Evolutionary conservation across 2,797 vertebrate species (phyloP).

Genomic region (Peromyscus melanophrys): DNA sequence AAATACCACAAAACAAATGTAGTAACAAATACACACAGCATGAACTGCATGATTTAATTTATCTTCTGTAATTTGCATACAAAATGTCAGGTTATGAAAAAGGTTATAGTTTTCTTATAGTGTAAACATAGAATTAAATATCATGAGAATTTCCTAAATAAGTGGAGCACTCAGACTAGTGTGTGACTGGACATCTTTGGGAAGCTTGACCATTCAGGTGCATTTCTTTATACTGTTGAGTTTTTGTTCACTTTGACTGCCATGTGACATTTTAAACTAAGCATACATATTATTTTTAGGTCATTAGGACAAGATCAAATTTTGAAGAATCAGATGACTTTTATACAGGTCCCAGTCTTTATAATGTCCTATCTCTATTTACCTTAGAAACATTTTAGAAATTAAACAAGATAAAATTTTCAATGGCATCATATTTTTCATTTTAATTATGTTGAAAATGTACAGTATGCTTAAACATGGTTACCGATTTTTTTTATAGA

Average conservation of each 20-base stretch:
- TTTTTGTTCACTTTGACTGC: neutral
- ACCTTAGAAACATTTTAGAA: neutral
- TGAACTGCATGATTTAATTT: neutral
- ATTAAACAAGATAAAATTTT: conserved; percentile 14
- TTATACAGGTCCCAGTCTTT: neutral
- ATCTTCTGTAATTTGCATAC: neutral
- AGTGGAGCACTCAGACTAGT: neutral
- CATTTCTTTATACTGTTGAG: neutral
- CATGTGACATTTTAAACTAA: conserved; percentile 1
- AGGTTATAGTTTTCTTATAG: neutral
- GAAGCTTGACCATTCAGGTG: neutral
- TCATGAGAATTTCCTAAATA: neutral
- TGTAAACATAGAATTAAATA: neutral
- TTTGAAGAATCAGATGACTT: neutral
- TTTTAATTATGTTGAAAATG: neutral
- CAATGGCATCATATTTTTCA: neutral
- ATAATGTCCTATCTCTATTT: neutral
- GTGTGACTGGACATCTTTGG: neutral
- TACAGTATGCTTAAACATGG: neutral
- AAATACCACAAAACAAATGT: neutral
- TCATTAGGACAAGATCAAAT: conserved; percentile 4
- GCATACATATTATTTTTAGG: neutral
- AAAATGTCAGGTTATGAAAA: neutral
- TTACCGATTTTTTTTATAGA: neutral
- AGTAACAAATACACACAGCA: neutral